Evolutionary conservation across 2,888 invertebrate genomes (phyloP).

Genomic region (Bembecia ichneumoniformis): DNA sequence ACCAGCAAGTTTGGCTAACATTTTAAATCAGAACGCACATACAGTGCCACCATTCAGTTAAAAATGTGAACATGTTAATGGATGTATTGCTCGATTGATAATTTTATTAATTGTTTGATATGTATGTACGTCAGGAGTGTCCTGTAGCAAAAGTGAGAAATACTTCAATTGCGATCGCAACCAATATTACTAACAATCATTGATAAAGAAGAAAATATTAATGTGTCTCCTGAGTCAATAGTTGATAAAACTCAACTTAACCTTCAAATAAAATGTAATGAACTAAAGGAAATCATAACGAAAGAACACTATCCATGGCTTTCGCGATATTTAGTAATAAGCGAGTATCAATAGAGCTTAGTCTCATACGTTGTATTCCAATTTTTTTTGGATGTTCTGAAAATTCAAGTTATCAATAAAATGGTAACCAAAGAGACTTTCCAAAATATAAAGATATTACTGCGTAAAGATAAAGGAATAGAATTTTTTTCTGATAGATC

Average conservation of each 20-base stretch:
- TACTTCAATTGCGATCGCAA: slow-evolving; percentile 95
- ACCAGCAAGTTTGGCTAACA: slow-evolving; percentile 75
- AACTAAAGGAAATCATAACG: slow-evolving; percentile 90
- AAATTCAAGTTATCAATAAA: slow-evolving; percentile 85
- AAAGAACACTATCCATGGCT: slow-evolving; percentile 98
- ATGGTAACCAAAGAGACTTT: slow-evolving; percentile 96
- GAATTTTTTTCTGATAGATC: slow-evolving; percentile 99
- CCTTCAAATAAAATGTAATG: slow-evolving; percentile 96
- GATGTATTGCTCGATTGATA: not conserved
- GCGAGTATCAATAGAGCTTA: slow-evolving; percentile 96
- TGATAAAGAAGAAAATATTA: slow-evolving; percentile 92
- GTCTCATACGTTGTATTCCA: slow-evolving; percentile 98
- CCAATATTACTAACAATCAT: slow-evolving; percentile 97
- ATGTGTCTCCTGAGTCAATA: slow-evolving; percentile 89
- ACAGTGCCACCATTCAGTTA: slow-evolving; percentile 65
- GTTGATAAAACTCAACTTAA: no score
- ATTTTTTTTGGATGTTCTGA: slow-evolving; percentile 93
- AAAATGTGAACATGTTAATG: not conserved
- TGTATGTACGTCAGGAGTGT: slow-evolving; percentile 19
- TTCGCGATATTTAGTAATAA: slow-evolving; percentile 98
- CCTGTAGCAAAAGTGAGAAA: slow-evolving; percentile 72
- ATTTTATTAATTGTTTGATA: not conserved
- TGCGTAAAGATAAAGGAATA: slow-evolving; percentile 97
- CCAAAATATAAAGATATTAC: slow-evolving; percentile 92
- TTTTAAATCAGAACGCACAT: slow-evolving; percentile 70